Base-by-base conservation (phyloP, 2,888 invertebrate genomes). In the Papilio elwesi region DNA sequence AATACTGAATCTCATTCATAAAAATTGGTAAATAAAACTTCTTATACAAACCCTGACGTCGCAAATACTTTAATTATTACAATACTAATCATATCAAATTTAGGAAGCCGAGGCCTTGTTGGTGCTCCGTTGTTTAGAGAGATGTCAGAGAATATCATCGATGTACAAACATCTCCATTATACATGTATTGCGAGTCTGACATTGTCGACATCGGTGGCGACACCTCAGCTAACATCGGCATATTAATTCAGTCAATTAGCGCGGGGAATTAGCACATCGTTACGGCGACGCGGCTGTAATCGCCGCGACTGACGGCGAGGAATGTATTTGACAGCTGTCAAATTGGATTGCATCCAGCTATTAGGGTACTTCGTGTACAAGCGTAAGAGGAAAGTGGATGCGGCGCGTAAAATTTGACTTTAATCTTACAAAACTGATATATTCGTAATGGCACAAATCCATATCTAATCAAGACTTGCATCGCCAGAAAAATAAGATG, bases 301-400 rank as follows among this genome's bases (percentile, higher is more conserved):
- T 89, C 88, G 88, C 85, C 81, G 81, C 86, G 82, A 85, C 85
- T 84, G 89, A 89, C 89, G 85, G 84, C 88, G 85, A 87, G 87
- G 89, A 88, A 87, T 93, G 93, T 90, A 86, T 90, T 90, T 92
- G 92, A 92, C 93, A 92, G 89, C 90, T 91, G 92, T 91, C 92
- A 92, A 90, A 91, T 88, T 91, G 91, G 89, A 92, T 92, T 88
- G 90, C 89, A 90, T 88, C 87, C 80, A 87, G 89, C 91, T 91
- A 92, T 92, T 91, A 91, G 89, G 90, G 86, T 87, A 89, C 87
- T 88, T 89, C 87, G 87, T 81, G 79, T 80, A 78, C 73, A 74
- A 70, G 68, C 77, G 82, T 74, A 68, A 75, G 81, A 72, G 73
- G 84, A 80, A 76, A 70, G 75, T 83, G 86, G 90, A 89, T 82